Evolutionary conservation across 2,888 invertebrate genomes (phyloP).

Genomic region (Melanophora roralis): DNA sequence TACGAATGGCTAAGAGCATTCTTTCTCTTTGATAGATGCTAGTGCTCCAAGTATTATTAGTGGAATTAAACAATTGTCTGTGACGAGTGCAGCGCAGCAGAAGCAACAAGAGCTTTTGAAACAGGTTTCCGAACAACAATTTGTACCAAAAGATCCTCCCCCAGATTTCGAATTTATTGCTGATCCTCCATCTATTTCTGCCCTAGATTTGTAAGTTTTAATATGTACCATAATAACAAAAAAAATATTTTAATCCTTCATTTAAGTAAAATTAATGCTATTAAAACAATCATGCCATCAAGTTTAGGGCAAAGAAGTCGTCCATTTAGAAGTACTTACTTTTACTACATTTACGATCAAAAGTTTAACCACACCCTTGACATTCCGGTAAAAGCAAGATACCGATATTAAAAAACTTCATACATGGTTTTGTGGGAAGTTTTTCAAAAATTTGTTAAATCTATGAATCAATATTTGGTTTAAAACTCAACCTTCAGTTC

Average conservation of each 20-base stretch:
- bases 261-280: no score
- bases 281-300: no score
- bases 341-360: no score
- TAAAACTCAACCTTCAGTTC: no score
- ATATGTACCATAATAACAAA: not conserved
- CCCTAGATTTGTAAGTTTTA: conserved; percentile 88
- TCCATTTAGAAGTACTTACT: no score
- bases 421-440: no score
- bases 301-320: no score
- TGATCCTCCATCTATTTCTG: conserved; percentile 99
- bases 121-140: conserved; percentile 90
- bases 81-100: conserved; percentile 87
- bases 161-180: conserved; percentile 95
- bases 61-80: conserved; percentile 80
- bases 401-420: no score
- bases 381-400: no score
- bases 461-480: no score
- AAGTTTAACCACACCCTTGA: no score
- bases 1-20: not conserved
- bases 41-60: conserved; percentile 73
- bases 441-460: no score
- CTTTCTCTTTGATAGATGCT: conserved; percentile 49
- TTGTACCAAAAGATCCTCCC: conserved; percentile 94
- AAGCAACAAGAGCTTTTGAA: conserved; percentile 92
- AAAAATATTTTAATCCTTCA: not conserved